phyloP scores from a whole-genome alignment of 2,888 invertebrate species.

The Sesia bembeciformis region DNA sequence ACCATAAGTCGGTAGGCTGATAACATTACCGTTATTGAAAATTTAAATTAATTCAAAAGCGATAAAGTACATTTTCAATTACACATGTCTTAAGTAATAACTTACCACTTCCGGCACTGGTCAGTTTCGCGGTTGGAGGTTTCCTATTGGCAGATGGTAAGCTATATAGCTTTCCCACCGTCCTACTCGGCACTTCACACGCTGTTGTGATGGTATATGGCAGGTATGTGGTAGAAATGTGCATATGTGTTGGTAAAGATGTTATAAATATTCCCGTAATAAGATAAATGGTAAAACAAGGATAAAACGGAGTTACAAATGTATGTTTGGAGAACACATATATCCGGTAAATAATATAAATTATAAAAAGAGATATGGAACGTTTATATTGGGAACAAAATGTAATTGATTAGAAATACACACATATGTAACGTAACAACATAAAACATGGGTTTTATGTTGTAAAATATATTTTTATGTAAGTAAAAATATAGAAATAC shows the following conservation, averaged over 20 bases:
- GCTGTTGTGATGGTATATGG: constrained; percentile 23
- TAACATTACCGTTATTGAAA: too few species aligned
- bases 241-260: background rate
- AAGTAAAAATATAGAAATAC: too few species aligned
- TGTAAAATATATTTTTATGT: too few species aligned
- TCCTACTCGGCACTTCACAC: constrained; percentile 49
- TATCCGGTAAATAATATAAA: background rate
- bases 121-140: constrained; percentile 50
- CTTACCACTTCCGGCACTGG: constrained; percentile 47
- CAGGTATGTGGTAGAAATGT: background rate
- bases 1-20: too few species aligned
- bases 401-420: too few species aligned
- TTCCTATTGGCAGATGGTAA: constrained; percentile 47
- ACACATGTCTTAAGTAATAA: constrained; percentile 8
- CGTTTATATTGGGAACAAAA: constrained; percentile 1
- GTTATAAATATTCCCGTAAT: background rate
- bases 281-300: too few species aligned
- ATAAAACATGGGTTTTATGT: too few species aligned
- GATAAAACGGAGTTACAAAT: too few species aligned
- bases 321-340: too few species aligned
- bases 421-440: too few species aligned
- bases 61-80: background rate
- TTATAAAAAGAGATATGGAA: background rate
- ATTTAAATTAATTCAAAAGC: background rate
- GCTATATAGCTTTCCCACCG: constrained; percentile 47